Evolutionary conservation across 2,797 vertebrate genomes (phyloP).

Genomic region (Lacerta bilineata): DNA sequence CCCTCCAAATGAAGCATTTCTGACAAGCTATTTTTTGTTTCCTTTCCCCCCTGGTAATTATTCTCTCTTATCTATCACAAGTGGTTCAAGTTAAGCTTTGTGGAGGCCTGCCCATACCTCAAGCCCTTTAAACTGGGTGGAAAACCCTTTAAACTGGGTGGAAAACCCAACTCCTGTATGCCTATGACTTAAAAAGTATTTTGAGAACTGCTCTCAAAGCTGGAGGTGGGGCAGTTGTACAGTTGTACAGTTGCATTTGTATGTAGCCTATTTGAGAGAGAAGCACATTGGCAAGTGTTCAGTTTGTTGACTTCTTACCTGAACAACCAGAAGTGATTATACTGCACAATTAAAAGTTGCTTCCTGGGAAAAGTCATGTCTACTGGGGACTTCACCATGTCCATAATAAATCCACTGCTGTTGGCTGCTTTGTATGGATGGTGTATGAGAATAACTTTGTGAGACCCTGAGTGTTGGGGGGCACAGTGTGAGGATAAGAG

Average conservation of each 20-base stretch:
- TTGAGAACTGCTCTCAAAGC: background rate
- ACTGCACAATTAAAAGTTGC: background rate
- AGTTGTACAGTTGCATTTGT: background rate
- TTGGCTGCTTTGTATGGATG: background rate
- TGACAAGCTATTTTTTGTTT: background rate
- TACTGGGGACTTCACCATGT: background rate
- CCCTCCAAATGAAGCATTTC: background rate
- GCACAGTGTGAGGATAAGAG: too few species aligned
- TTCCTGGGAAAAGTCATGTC: background rate
- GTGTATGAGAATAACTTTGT: background rate
- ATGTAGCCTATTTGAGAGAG: background rate
- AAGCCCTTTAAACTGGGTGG: background rate
- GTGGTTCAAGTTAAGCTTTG: background rate
- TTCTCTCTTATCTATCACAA: background rate
- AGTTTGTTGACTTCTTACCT: background rate
- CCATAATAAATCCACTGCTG: background rate
- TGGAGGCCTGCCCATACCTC: too few species aligned
- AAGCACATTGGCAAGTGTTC: background rate
- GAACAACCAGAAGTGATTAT: background rate
- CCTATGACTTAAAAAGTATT: background rate
- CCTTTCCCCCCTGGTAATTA: background rate
- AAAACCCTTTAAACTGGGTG: background rate
- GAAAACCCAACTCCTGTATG: background rate
- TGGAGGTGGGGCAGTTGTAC: background rate
- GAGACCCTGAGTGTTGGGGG: background rate